phyloP scores from a whole-genome alignment of 2,113 vertebrate species.

The Callorhinus ursinus region DNA sequence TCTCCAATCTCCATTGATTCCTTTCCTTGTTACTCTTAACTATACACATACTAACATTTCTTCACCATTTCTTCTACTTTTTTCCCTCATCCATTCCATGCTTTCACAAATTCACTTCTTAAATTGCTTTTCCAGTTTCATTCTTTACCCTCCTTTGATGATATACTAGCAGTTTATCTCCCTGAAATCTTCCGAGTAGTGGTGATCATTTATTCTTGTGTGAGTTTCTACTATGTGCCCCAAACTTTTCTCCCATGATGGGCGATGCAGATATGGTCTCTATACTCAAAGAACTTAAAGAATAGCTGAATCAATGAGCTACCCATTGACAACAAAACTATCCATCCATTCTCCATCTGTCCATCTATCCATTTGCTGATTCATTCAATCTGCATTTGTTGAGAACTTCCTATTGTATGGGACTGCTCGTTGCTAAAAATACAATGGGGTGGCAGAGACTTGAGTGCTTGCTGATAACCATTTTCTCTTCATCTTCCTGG shows the following conservation, averaged over 20 bases:
- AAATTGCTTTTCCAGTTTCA: constrained; percentile 1
- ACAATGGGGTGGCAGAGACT: neutral
- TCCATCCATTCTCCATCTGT: neutral
- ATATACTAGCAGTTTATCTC: neutral
- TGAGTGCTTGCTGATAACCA: neutral
- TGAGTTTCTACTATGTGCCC: neutral
- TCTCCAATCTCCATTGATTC: neutral
- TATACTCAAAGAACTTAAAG: neutral
- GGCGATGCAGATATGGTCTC: neutral
- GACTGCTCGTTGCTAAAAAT: constrained; percentile 21
- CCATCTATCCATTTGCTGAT: neutral
- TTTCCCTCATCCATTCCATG: neutral
- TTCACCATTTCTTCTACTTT: neutral
- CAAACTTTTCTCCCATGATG: neutral
- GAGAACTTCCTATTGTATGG: constrained; percentile 8
- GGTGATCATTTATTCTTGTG: neutral
- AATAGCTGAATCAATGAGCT: neutral
- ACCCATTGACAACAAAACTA: neutral
- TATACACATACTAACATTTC: neutral
- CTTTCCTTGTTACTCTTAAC: neutral
- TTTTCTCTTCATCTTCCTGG: neutral
- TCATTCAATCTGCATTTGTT: neutral
- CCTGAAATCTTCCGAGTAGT: neutral
- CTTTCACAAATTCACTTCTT: neutral
- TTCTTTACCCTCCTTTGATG: neutral